Evolutionary conservation across 2,888 invertebrate species (phyloP), one percentile per base, ranked within the genome.

Genomic region (Neoaliturus tenellus): DNA sequence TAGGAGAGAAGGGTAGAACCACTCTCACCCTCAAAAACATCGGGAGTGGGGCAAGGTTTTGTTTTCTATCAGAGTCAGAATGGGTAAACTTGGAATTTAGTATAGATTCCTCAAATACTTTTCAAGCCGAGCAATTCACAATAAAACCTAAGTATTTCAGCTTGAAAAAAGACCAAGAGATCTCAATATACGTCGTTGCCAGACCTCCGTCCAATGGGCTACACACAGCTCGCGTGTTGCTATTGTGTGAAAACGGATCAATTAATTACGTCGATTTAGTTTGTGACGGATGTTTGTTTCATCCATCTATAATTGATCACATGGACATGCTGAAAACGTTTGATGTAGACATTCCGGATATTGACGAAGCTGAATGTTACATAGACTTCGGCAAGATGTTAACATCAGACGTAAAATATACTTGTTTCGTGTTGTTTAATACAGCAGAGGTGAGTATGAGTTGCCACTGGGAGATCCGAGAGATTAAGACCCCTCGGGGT

Each of bases 391-490:
- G 39, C 10, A 4, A 71, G 17, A 39, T 71, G 71, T 41, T 71
- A 23, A 35, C 71, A 8, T 71, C 12, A 10, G 35, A 35, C 5
- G 39, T 3, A 10, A 71, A 20, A 39, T 23, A 35, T 2, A n/a
- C 4, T 39, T 35, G 20, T 71, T 71, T 71, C 20, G 35, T 71
- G 17, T 8, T 71, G 10, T 6, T 12, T 1, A 35, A 71, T 39
- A 35, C 20, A 20, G n/a, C 39, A 5, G 6, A 23, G 2, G 71
- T 71, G 5, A 71, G 23, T 23, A 71, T 71, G 71, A 71, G 71
- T 23, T 71, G 39, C 23, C 71, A 71, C 71, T 71, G 71, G 71
- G 71, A 71, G 31, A 5, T 71, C 17, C n/a, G 71, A 12, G 1
- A 17, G 6, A 23, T 35, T 6, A 1, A 1, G 12, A 0, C 39